Percentiles rank a stretch among this genome's conserved stretches.
phyloP scores from a whole-genome alignment of 2,113 vertebrate species.

The Alectura lathami region DNA sequence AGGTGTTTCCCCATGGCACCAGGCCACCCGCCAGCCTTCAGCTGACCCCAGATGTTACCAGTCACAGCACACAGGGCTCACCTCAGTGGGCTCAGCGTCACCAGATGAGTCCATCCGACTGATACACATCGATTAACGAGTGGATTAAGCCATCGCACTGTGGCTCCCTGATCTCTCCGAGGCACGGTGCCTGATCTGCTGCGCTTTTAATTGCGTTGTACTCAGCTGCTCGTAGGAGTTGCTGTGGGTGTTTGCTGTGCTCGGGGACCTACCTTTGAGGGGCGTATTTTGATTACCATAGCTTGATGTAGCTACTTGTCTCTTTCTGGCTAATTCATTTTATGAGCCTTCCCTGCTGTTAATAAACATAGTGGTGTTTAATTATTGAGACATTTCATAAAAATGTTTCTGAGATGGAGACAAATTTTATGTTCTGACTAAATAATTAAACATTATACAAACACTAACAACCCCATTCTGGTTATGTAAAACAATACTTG shows the following conservation, averaged over 20 bases:
- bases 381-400: conserved; percentile 61
- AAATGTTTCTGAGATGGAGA: conserved; percentile 42
- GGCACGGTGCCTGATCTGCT: neutral
- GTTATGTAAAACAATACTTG: conserved; percentile 56
- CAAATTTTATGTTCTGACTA: conserved; percentile 46
- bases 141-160: conserved; percentile 20
- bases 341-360: conserved; percentile 35
- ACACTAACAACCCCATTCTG: conserved; percentile 17
- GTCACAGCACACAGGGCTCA: neutral
- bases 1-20: too few species aligned
- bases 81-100: neutral
- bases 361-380: conserved; percentile 56
- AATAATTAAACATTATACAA: conserved; percentile 65
- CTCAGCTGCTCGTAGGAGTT: neutral
- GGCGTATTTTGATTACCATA: neutral
- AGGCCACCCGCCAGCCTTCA: rapidly evolving
- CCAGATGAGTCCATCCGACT: neutral
- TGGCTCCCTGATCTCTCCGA: neutral
- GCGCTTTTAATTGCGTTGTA: neutral
- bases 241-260: neutral
- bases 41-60: neutral
- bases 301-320: neutral
- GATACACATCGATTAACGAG: neutral
- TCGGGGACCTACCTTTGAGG: neutral
- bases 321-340: conserved; percentile 53